Evolutionary conservation across 2,797 vertebrate genomes (phyloP).

Genomic region (Poliocrania exsul): DNA sequence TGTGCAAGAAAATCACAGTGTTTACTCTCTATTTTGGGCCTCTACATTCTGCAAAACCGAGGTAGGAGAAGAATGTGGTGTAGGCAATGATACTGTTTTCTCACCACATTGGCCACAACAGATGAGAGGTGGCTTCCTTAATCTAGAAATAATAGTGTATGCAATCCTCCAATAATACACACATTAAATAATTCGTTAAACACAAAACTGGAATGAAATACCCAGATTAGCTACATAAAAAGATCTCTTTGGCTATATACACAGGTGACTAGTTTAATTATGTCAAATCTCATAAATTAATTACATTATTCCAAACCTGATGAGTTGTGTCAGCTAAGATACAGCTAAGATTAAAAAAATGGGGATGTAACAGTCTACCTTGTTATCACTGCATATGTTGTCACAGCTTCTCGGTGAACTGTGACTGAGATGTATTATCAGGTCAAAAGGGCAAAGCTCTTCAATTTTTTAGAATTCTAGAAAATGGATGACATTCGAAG

Average conservation of each 20-base stretch:
- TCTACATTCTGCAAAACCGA: not conserved
- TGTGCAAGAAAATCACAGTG: not conserved
- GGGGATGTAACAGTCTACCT: conserved; percentile 26
- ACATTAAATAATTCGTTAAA: not conserved
- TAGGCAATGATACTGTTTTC: not conserved
- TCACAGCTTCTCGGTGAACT: conserved; percentile 51
- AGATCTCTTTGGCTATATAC: not conserved
- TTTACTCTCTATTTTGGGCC: not conserved
- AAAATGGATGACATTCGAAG: conserved; percentile 66
- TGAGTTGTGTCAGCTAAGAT: conserved; percentile 15
- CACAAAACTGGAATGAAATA: not conserved
- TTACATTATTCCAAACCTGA: conserved; percentile 24
- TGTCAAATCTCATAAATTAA: conserved; percentile 25
- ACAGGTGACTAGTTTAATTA: not conserved
- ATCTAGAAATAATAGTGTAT: not conserved
- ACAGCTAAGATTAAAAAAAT: conserved; percentile 35
- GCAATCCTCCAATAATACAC: not conserved
- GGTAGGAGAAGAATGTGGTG: not conserved
- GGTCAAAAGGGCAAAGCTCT: conserved; percentile 62
- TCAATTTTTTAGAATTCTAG: conserved; percentile 60
- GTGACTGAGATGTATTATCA: conserved; percentile 60
- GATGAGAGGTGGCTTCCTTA: not conserved
- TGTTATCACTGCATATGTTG: conserved; percentile 54
- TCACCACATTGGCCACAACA: not conserved
- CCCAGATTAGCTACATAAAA: not conserved